A percentile compares a stretch with the other conserved stretches of the same genome.
phyloP scores from a whole-genome alignment of 2,113 vertebrate genomes.

The Microtus pennsylvanicus region DNA sequence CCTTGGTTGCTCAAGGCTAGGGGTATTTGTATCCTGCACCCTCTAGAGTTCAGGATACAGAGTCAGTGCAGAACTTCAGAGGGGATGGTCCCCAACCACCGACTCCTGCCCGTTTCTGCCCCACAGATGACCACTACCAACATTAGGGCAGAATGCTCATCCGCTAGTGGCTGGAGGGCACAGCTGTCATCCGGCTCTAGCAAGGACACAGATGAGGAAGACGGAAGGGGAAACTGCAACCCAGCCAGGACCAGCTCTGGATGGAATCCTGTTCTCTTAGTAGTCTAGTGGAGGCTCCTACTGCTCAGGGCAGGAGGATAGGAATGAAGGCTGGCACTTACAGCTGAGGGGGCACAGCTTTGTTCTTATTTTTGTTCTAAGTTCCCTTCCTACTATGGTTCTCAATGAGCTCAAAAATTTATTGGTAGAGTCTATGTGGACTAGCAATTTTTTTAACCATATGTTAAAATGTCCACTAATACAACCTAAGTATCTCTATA shows the following conservation, averaged over 20 bases:
- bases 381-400: background rate
- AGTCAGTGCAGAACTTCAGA: background rate
- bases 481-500: background rate
- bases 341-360: no score
- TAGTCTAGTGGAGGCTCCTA: no score
- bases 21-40: accelerated
- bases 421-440: background rate
- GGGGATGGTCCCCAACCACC: background rate
- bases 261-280: background rate
- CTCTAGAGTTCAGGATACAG: background rate
- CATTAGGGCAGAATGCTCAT: background rate
- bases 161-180: accelerated
- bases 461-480: background rate
- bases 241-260: accelerated
- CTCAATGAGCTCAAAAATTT: background rate
- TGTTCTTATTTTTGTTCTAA: background rate
- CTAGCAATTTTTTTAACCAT: background rate
- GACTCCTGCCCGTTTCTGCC: background rate
- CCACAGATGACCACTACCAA: background rate
- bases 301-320: no score
- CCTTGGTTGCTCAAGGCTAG: background rate
- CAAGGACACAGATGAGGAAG: background rate
- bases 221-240: no score
- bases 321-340: background rate
- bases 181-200: background rate